phyloP scores from a whole-genome alignment of 2,797 vertebrate species.

The Crax fasciolata region DNA sequence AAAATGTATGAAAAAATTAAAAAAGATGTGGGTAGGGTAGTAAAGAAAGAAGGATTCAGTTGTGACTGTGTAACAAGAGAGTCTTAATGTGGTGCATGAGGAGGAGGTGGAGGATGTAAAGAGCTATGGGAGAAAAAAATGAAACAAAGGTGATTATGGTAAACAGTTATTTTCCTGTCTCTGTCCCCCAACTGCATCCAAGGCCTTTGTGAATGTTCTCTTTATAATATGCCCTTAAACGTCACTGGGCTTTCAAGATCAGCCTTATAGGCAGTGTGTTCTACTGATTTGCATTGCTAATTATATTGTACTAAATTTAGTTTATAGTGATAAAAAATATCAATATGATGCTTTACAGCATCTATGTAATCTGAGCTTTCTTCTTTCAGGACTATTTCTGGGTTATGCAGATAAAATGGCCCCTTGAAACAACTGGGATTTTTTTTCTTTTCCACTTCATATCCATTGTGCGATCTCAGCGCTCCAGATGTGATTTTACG shows the following conservation, averaged over 20 bases:
- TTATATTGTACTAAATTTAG: constrained; percentile 69
- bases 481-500: constrained; percentile 69
- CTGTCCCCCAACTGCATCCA: constrained; percentile 33
- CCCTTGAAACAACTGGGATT: constrained; percentile 22
- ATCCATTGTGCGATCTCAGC: constrained; percentile 44
- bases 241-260: constrained; percentile 25
- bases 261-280: constrained; percentile 7
- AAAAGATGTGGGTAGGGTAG: constrained; percentile 10
- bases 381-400: constrained; percentile 56
- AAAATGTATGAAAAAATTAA: constrained; percentile 38
- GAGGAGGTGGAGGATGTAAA: constrained; percentile 48
- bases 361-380: constrained; percentile 35
- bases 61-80: constrained; percentile 44
- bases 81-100: neutral
- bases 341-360: neutral
- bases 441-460: constrained; percentile 37
- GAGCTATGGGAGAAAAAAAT: constrained; percentile 47
- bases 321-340: constrained; percentile 67
- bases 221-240: constrained; percentile 70
- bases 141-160: constrained; percentile 63
- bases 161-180: constrained; percentile 51
- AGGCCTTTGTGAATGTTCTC: constrained; percentile 20
- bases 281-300: constrained; percentile 51
- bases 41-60: constrained; percentile 31
- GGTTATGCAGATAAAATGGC: constrained; percentile 68